phyloP scores from a whole-genome alignment of 2,888 invertebrate species.

The Drosophila affinis region DNA sequence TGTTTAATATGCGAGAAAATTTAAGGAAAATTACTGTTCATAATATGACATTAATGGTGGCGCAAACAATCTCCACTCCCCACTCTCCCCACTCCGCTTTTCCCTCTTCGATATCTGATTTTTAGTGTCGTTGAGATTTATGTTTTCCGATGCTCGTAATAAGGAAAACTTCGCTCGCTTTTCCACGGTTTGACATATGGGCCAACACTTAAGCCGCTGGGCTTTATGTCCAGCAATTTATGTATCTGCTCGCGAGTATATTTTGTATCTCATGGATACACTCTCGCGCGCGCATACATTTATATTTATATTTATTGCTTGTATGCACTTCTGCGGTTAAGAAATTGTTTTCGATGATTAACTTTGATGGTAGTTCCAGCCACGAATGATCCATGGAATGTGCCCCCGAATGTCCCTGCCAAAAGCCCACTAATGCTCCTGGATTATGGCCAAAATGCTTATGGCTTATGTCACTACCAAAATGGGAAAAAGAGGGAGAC shows the following conservation, averaged over 20 bases:
- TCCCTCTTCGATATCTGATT: constrained; percentile 67
- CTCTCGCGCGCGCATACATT: constrained; percentile 11
- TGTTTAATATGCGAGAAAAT: constrained; percentile 73
- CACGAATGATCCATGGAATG: too few species aligned
- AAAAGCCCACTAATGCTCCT: neutral
- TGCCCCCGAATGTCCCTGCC: too few species aligned
- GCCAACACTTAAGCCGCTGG: constrained; percentile 61
- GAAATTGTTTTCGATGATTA: constrained; percentile 56
- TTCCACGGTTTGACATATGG: constrained; percentile 61
- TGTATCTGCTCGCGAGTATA: constrained; percentile 16
- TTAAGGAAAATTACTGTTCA: constrained; percentile 78
- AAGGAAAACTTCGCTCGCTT: neutral
- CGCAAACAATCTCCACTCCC: constrained; percentile 48
- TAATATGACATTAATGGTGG: constrained; percentile 76
- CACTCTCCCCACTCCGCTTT: neutral
- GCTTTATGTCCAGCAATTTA: constrained; percentile 59
- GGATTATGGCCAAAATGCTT: neutral
- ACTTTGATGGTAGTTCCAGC: constrained; percentile 28
- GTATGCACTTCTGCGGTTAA: constrained; percentile 48
- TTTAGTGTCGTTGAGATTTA: constrained; percentile 78
- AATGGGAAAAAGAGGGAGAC: neutral
- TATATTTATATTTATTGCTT: constrained; percentile 53
- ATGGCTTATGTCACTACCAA: neutral
- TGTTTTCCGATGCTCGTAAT: constrained; percentile 40
- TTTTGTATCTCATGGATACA: constrained; percentile 15